Evolutionary conservation across 2,113 vertebrate genomes (phyloP).

Genomic region (Perca fluviatilis): DNA sequence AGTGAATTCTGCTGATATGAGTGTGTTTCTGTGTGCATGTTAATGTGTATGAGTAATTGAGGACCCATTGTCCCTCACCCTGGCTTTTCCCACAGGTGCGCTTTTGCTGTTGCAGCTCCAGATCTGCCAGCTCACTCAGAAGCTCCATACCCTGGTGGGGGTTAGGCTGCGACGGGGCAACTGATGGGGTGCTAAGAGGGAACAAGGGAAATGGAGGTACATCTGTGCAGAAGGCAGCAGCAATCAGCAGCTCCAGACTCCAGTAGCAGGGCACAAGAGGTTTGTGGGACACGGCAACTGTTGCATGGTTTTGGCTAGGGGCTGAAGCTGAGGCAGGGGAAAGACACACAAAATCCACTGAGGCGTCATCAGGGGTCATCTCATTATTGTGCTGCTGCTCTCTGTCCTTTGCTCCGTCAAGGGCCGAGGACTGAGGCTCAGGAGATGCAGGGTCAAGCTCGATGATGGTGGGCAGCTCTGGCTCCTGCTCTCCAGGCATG

Average conservation of each 20-base stretch:
- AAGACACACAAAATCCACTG: conserved; percentile 61
- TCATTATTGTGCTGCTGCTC: conserved; percentile 47
- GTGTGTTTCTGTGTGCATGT: conserved; percentile 44
- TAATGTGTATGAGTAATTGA: conserved; percentile 37
- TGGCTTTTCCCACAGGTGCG: conserved; percentile 73
- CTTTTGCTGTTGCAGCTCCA: conserved; percentile 87
- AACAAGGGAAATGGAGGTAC: conserved; percentile 81
- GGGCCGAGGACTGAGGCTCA: conserved; percentile 14
- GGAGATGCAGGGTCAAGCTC: conserved; percentile 62
- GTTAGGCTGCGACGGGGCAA: conserved; percentile 76
- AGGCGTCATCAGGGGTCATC: conserved; percentile 42
- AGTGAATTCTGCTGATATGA: conserved; percentile 29
- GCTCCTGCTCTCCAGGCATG: conserved; percentile 54
- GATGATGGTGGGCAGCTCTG: conserved; percentile 59
- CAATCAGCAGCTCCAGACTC: conserved; percentile 94
- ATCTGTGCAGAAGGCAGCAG: conserved; percentile 89
- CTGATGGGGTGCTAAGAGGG: conserved; percentile 64
- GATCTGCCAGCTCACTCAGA: conserved; percentile 94
- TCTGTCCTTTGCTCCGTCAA: conserved; percentile 39
- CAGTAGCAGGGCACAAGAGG: conserved; percentile 81
- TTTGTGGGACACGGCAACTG: conserved; percentile 55
- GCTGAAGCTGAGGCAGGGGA: conserved; percentile 52
- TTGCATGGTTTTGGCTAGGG: conserved; percentile 33
- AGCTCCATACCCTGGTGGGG: conserved; percentile 92
- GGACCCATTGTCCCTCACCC: conserved; percentile 81